Percentiles rank a stretch among this genome's conserved stretches.
These are phyloP conservation scores for Lepidurus couesii DNA, from an alignment of 1,140 invertebrate species.

Conservation along the genomic window DNA sequence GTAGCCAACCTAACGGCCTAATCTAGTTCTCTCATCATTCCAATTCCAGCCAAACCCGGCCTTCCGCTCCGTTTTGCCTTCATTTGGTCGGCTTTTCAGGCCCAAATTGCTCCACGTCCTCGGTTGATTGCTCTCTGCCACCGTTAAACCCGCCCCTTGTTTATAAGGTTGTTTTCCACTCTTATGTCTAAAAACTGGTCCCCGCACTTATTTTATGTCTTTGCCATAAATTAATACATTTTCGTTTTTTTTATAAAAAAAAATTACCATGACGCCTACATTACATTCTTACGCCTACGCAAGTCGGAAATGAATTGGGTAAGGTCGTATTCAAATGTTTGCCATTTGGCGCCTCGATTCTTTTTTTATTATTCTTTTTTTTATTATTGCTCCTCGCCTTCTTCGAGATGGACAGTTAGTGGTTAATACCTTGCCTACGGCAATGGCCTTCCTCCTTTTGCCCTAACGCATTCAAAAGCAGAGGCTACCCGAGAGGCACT, in stretches of 20 bases:
- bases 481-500: not conserved
- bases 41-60: not conserved
- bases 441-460: conserved; percentile 18
- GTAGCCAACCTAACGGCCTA: not conserved
- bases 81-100: not conserved
- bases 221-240: not conserved
- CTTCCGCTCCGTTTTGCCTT: not conserved
- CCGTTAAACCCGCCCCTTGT: not conserved
- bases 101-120: not conserved
- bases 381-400: not conserved
- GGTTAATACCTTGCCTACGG: conserved; percentile 13
- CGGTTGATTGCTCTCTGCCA: conserved; percentile 8
- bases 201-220: too few species aligned
- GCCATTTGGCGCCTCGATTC: not conserved
- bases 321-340: not conserved
- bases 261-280: too few species aligned
- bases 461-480: conserved; percentile 19
- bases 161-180: not conserved
- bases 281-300: not conserved
- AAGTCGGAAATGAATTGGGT: too few species aligned
- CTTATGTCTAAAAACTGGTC: not conserved
- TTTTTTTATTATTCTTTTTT: not conserved
- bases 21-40: not conserved
- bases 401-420: not conserved
- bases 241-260: not conserved